Percentiles rank a stretch among this genome's conserved stretches.
Conservation (phyloP, 30 jellyfish, hydroid and myxozoan genomes). For the Cassiopea xamachana region DNA sequence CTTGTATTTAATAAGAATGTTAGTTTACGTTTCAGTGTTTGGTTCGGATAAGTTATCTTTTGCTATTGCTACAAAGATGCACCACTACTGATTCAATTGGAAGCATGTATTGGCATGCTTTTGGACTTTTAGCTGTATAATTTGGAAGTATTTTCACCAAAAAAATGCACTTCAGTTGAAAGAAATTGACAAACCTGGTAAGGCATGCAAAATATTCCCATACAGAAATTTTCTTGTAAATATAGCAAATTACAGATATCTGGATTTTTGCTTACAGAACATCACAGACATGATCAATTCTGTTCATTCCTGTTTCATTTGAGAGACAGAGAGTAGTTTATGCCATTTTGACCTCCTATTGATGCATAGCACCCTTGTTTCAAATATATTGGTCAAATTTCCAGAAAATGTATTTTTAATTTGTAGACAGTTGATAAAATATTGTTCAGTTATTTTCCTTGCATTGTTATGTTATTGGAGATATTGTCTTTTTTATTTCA, state of each 20-base stretch:
- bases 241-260: not conserved
- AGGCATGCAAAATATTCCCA: not conserved
- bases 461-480: not conserved
- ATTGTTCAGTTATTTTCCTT: not conserved
- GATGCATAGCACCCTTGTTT: not conserved
- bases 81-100: not conserved
- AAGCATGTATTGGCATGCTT: not conserved
- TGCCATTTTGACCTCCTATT: not conserved
- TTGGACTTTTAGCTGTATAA: not conserved
- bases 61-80: not conserved
- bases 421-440: not conserved
- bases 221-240: not conserved
- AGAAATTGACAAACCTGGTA: not conserved
- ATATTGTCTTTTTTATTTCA: not conserved
- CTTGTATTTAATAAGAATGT: not conserved
- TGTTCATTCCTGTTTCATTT: not conserved
- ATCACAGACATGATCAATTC: not conserved
- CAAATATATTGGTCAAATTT: not conserved
- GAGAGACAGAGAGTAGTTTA: not conserved
- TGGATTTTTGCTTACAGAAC: not conserved
- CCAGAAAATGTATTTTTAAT: not conserved
- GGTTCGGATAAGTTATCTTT: not conserved
- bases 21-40: not conserved
- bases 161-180: not conserved
- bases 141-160: not conserved